phyloP scores from a whole-genome alignment of 2,797 vertebrate species.

The Anisognathus igniventris region DNA sequence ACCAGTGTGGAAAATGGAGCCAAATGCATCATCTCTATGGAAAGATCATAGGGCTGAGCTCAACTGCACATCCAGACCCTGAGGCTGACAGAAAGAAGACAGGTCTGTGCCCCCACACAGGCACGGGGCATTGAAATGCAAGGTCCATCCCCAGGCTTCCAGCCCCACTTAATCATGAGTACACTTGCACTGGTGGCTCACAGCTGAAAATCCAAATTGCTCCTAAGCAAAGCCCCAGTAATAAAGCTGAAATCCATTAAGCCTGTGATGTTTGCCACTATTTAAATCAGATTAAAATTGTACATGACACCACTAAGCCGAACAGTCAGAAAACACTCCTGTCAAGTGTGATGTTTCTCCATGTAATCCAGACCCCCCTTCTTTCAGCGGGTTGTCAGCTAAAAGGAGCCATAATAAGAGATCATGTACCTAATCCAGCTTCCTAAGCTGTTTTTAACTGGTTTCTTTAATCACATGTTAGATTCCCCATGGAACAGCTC shows the following conservation, averaged over 20 bases:
- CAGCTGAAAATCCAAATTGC: conserved; percentile 58
- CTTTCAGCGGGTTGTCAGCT: conserved; percentile 1
- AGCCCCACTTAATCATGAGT: not conserved
- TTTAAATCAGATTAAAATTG: conserved; percentile 63
- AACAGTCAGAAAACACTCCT: conserved; percentile 34
- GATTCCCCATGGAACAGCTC: not conserved
- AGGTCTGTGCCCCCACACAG: not conserved
- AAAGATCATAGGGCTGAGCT: not conserved
- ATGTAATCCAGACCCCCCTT: not conserved
- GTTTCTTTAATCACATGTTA: conserved; percentile 43
- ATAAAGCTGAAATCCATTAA: conserved; percentile 65
- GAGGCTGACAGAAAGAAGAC: not conserved
- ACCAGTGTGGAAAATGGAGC: not conserved
- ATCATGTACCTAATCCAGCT: conserved; percentile 49
- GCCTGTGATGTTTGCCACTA: conserved; percentile 58
- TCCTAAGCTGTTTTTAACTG: conserved; percentile 41
- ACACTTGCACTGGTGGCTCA: not conserved
- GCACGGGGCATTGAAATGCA: not conserved
- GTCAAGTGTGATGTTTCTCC: not conserved
- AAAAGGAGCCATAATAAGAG: conserved; percentile 25
- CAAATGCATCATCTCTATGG: not conserved
- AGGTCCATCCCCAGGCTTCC: not conserved
- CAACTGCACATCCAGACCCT: not conserved
- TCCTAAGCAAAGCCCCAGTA: conserved; percentile 54
- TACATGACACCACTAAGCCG: conserved; percentile 49